Base-by-base conservation (phyloP, 2,113 vertebrate species). In the Ochotona curzoniae region DNA sequence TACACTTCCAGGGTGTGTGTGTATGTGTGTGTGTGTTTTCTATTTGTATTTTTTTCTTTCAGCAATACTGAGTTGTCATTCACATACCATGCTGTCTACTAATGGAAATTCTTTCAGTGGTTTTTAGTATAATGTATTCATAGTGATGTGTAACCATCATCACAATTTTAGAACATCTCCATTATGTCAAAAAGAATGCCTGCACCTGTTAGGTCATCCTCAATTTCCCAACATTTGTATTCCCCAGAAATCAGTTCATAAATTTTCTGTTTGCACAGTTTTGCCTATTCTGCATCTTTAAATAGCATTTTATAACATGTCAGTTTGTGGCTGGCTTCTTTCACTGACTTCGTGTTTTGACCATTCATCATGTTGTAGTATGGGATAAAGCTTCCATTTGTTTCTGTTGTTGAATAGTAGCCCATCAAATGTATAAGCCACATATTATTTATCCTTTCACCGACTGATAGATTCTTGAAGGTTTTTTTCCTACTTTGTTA, bases 101-200 rank as follows among this genome's bases (percentile, higher is more conserved):
- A 26, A 67, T 63, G 26, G 69, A 64, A 91, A 54, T 15, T 89
- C 1, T 75, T 64, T 87, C 5, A 20, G 2, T 85, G 25, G 23
- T 21, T 28, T 90, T 83, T 69, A 74, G 13, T 57, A 17, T 57
- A 57, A 14, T 57, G 32, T 69, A 74, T 83, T 60, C 35, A 61
- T 8, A 75, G 60, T 47, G 57, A 63, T 84, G 44, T 80, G 26
- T 14, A 51, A 6, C 23, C 30, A 60, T 70, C 57, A 87, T 28
- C 57, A 83, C 4, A 82, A 51, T 75, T 91, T 61, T 94, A 82
- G 69, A 69, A 82, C 17, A 91, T 80, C 91, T 82, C 90, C 51
- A 61, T 23, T 21, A 75, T 49, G 25, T 49, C 6, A 2, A 21
- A 63, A 82, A 38, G 15, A 87, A 75, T 61, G 35, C 11, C 57